Percentiles rank a stretch among this genome's conserved stretches.
These are phyloP conservation scores for Varecia variegata DNA, from an alignment of 2,797 vertebrate genomes.

Conservation along the genomic window DNA sequence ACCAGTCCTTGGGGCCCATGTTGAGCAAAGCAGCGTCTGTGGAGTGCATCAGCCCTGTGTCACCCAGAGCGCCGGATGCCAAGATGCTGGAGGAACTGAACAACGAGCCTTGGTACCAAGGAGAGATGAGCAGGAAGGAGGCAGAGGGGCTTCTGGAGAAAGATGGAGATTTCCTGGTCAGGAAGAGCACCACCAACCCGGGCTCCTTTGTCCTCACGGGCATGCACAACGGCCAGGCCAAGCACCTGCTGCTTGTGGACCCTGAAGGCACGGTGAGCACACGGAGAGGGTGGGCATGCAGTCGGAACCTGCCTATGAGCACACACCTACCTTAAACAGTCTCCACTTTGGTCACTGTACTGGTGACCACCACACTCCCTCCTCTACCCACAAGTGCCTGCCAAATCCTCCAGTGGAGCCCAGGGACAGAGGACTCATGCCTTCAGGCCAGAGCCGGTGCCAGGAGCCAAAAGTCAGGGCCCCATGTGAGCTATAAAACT, in stretches of 20 bases:
- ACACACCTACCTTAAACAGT: not conserved
- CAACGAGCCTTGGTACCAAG: slow-evolving; percentile 93
- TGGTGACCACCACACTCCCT: not conserved
- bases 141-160: slow-evolving; percentile 93
- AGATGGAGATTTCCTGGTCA: slow-evolving; percentile 97
- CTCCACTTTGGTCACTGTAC: not conserved
- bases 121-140: slow-evolving; percentile 95
- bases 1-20: slow-evolving; percentile 83
- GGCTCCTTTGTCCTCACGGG: slow-evolving; percentile 97
- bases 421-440: not conserved
- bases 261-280: slow-evolving; percentile 96
- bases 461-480: not conserved
- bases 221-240: slow-evolving; percentile 95
- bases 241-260: slow-evolving; percentile 97
- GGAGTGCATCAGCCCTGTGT: slow-evolving; percentile 90
- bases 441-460: not conserved
- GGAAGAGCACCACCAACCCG: slow-evolving; percentile 96
- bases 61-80: slow-evolving; percentile 86
- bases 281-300: rapidly evolving
- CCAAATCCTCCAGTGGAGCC: not conserved
- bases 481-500: not conserved
- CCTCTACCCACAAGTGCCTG: too few relatives aligned
- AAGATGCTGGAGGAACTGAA: slow-evolving; percentile 90
- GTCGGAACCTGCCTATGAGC: not conserved
- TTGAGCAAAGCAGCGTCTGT: slow-evolving; percentile 89